These are phyloP conservation scores for Tethya wilhelma DNA, from an alignment of 37 sponge, comb jelly and placozoan species.

Conservation along the genomic window DNA sequence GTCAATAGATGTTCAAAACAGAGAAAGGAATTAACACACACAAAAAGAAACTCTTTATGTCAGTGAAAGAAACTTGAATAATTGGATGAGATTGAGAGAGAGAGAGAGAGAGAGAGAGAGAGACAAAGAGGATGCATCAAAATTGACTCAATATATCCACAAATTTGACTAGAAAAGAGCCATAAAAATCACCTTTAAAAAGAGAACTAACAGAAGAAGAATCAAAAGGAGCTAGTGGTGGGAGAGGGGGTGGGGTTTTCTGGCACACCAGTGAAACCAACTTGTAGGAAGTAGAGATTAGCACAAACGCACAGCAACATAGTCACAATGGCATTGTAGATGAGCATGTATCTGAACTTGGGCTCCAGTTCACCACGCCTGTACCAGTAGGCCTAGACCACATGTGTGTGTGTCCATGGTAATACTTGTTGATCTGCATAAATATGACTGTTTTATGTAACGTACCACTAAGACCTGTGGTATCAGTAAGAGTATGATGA, in stretches of 20 bases:
- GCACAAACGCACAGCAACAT: conserved; percentile 58
- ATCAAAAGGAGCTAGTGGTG: neutral
- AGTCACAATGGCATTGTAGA: conserved; percentile 71
- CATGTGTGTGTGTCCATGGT: no score
- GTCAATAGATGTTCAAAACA: no score
- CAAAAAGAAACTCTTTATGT: no score
- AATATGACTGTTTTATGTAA: neutral
- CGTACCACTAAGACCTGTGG: conserved; percentile 72
- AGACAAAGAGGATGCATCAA: no score
- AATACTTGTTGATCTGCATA: neutral
- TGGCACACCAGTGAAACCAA: conserved; percentile 4
- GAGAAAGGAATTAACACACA: no score
- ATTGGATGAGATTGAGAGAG: no score
- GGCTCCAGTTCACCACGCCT: conserved; percentile 76
- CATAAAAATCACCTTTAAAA: neutral
- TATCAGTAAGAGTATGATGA: conserved; percentile 56
- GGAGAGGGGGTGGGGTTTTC: neutral
- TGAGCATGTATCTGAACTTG: conserved; percentile 71
- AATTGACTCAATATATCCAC: no score
- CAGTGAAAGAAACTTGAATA: no score
- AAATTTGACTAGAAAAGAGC: neutral
- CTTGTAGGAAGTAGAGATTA: conserved; percentile 62
- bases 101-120: no score
- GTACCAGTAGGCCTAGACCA: conserved; percentile 77
- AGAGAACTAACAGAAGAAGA: neutral